These are phyloP conservation scores for Chironomus riparius DNA, from an alignment of 2,888 invertebrate genomes.

Conservation along the genomic window DNA sequence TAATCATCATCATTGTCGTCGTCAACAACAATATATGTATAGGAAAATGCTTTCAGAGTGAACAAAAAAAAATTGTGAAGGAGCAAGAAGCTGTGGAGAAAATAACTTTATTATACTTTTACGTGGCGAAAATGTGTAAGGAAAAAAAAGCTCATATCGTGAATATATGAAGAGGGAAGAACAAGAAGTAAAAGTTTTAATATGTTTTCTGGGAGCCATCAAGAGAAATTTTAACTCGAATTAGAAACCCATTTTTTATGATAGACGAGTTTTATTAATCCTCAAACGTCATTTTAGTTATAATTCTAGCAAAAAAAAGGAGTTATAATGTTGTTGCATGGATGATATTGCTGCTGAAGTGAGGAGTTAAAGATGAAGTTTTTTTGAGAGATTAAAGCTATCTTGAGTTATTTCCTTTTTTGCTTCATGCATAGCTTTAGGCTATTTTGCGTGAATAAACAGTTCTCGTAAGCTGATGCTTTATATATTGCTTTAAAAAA, in stretches of 20 bases:
- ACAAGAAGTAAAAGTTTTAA: constrained; percentile 11
- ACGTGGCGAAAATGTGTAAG: background rate
- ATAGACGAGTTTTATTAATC: constrained; percentile 13
- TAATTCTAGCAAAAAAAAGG: background rate
- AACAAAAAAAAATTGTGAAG: background rate
- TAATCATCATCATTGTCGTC: background rate
- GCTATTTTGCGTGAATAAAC: too few relatives aligned
- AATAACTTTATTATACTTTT: constrained; percentile 16
- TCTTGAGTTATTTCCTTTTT: too few relatives aligned
- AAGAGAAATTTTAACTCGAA: background rate
- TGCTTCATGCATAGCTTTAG: too few relatives aligned
- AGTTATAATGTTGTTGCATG: background rate
- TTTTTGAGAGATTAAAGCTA: too few relatives aligned
- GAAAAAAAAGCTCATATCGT: constrained; percentile 2
- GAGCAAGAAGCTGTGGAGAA: background rate
- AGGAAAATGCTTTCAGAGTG: background rate
- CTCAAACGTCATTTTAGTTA: background rate
- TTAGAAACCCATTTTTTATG: background rate
- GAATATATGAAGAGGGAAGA: background rate
- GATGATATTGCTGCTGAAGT: too few relatives aligned
- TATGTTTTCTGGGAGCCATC: constrained; percentile 1
- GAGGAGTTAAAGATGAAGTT: background rate
- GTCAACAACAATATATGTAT: background rate
- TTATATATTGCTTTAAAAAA: too few relatives aligned
- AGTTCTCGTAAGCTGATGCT: too few relatives aligned